Conservation (phyloP, 2,113 vertebrate species). For the rat (Rattus norvegicus) region GRCr8 NC_086021.1:48702501-48703000, state of each 20-base stretch:
- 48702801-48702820: constrained; percentile 54
- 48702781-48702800: constrained; percentile 54
- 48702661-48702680: constrained; percentile 91
- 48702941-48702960: constrained; percentile 56
- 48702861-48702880: constrained; percentile 53
- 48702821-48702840: not conserved
- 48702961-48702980: constrained; percentile 72
- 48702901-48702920: constrained; percentile 61
- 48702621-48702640: constrained; percentile 90
- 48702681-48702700: constrained; percentile 93
- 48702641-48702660: constrained; percentile 85
- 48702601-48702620: constrained; percentile 86
- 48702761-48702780: constrained; percentile 60
- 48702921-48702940: constrained; percentile 68
- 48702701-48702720: constrained; percentile 69
- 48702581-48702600: constrained; percentile 79
- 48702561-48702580: constrained; percentile 84
- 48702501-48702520: constrained; percentile 4
- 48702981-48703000: constrained; percentile 83
- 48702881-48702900: constrained; percentile 72
- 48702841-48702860: constrained; percentile 64
- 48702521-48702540: not conserved
- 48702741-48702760: constrained; percentile 76
- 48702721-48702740: constrained; percentile 69
- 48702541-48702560: constrained; percentile 62